Evolutionary conservation across 1,140 invertebrate genomes (phyloP), one percentile per base, ranked within the genome.

Genomic region (Leptopilina boulardi): DNA sequence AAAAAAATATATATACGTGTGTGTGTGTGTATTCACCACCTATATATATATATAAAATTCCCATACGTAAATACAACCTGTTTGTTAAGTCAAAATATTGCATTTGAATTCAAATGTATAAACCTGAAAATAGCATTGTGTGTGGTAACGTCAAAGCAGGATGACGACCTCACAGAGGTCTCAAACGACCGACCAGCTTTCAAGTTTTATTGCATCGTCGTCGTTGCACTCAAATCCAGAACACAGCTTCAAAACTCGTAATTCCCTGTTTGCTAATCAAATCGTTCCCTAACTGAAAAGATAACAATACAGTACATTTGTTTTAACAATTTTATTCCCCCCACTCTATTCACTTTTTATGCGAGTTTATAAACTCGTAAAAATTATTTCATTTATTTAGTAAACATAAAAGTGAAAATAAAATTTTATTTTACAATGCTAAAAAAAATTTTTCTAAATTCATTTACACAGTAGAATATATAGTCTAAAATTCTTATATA

Each of bases 151-250:
- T 66, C 56, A 66, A 66, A 66, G 13, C 23, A 66, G 21, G 21
- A 51, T 51, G 47, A 34, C 59, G 23, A 66, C 59, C 26, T 15
- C 59, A 66, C 21, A 34, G 59, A 10, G 26, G 26, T 66, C 3
- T 66, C 13, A 66, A 66, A 66, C 26, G 21, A 54, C 74, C 54
- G 59, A 54, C 74, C 54, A 0, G 41, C 15, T 74, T 34, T 87
- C 81, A 86, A 87, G 80, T 84, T 86, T 83, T 80, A 84, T 85
- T 75, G 77, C 74, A 21, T 70, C 56, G 34, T 47, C 56, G 34
- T 47, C 30, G 70, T 75, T 38, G 34, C 34, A 41, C 71, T 56
- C 70, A 75, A 79, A 76, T 70, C 76, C 54, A 38, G 34, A 73
- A 54, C 66, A 30, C 71, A 81, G 38, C 80, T 83, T 77, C 70